phyloP scores from a whole-genome alignment of 2,888 invertebrate genomes.

The Thereva nobilitata region DNA sequence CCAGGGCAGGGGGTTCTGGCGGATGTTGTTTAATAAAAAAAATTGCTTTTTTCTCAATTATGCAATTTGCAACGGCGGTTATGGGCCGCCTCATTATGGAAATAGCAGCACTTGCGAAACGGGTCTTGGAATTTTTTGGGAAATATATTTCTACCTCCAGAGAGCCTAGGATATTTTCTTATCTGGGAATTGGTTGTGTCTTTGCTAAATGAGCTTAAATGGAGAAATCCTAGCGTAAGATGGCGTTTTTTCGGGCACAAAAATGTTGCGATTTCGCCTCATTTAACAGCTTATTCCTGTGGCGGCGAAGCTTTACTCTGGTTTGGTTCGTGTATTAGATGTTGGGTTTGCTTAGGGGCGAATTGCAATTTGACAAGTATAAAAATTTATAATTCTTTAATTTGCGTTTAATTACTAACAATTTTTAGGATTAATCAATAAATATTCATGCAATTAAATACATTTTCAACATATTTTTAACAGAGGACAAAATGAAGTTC shows the following conservation, averaged over 20 bases:
- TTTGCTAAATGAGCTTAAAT: slow-evolving; percentile 13
- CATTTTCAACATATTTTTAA: too few relatives aligned
- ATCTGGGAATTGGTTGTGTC: slow-evolving; percentile 14
- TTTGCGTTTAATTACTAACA: too few relatives aligned
- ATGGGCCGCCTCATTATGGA: slow-evolving; percentile 29
- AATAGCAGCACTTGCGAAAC: slow-evolving; percentile 1
- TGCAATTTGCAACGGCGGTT: slow-evolving; percentile 39
- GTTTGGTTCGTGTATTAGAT: slow-evolving; percentile 24
- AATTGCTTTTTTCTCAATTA: slow-evolving; percentile 43
- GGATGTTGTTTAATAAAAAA: slow-evolving; percentile 40
- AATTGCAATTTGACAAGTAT: too few relatives aligned
- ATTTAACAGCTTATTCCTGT: slow-evolving; percentile 5
- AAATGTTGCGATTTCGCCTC: slow-evolving; percentile 25
- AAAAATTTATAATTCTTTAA: too few relatives aligned
- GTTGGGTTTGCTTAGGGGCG: background rate
- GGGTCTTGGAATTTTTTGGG: background rate
- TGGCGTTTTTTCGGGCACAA: slow-evolving; percentile 20
- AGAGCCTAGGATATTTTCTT: background rate
- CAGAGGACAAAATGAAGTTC: too few relatives aligned
- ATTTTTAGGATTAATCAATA: too few relatives aligned
- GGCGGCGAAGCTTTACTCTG: slow-evolving; percentile 7
- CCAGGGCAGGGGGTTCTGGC: slow-evolving; percentile 19
- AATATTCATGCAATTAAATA: too few relatives aligned
- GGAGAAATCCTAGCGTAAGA: slow-evolving; percentile 16
- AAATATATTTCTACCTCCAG: too few relatives aligned